Evolutionary conservation across 2,888 invertebrate genomes (phyloP), one percentile per base, ranked within the genome.

Genomic region (Tetrapedia diversipes): DNA sequence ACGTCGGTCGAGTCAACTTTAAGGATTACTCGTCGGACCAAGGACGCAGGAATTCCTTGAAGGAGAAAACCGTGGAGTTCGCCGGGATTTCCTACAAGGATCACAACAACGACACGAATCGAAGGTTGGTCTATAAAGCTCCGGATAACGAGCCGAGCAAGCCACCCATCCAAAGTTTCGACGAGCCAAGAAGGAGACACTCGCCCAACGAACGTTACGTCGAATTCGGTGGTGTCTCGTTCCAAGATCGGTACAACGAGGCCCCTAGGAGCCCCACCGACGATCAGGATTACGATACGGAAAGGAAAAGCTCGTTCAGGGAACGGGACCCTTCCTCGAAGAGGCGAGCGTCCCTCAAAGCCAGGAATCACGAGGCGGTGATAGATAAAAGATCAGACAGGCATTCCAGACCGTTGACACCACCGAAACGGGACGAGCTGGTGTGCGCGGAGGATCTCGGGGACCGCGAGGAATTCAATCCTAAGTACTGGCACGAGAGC

Each of bases 391-490:
- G 79, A 27, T 85, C 84, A 2, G 81, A 86, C 11, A 86, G 90
- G 60, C 89, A 91, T 74, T 87, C 86, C 19, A 85, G 90, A 74
- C 87, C 91, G 0, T 65, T 91, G 78, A 88, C 88, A 27, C 90
- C 91, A 0, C 90, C 89, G 22, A 83, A 57, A 61, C 68, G 63
- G 8, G 69, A 65, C 45, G 69, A 81, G 1, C 6, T 37, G 3
- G 74, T 73, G 37, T 16, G 8, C 41, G 32, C 39, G 7, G 59
- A 68, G 27, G 61, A 78, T 16, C 29, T 24, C 51, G 72, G 76
- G 56, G 71, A 73, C 8, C 74, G 54, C 22, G 77, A 79, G 32
- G 69, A 78, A 4, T 86, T 86, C 24, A 80, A 82, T 4, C 57
- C 82, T 61, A 89, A 83, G 49, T 81, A 83, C 61, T 88, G 87